phyloP scores from a whole-genome alignment of 2,888 invertebrate species.

The Melanophora roralis region DNA sequence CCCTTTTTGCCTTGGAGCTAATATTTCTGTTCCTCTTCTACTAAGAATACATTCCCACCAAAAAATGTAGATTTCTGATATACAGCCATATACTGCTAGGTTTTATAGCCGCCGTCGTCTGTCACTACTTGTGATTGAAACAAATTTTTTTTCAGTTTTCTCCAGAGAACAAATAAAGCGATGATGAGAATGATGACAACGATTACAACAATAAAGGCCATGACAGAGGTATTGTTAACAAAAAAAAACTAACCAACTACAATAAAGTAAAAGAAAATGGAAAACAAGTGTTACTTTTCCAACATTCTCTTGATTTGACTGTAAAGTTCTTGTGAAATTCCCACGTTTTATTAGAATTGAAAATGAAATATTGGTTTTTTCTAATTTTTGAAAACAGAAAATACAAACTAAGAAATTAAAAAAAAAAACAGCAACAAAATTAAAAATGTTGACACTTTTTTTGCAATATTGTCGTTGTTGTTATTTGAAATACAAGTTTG shows the following conservation, averaged over 20 bases:
- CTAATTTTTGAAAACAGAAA: constrained; percentile 1
- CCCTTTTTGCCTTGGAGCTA: too few relatives aligned
- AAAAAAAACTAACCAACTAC: background rate
- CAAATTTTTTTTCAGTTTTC: background rate
- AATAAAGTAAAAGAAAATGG: background rate
- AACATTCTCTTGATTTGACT: constrained; percentile 61
- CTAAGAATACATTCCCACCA: background rate
- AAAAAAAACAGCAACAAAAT: background rate
- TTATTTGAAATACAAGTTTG: constrained; percentile 34
- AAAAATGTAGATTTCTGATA: constrained; percentile 20
- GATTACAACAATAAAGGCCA: constrained; percentile 22
- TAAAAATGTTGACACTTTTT: constrained; percentile 44
- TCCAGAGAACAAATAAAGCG: constrained; percentile 6
- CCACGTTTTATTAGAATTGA: constrained; percentile 61
- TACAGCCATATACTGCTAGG: constrained; percentile 15
- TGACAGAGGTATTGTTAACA: constrained; percentile 33
- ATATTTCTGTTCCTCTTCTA: too few relatives aligned
- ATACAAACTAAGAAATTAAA: background rate
- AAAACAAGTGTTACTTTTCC: constrained; percentile 50
- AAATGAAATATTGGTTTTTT: constrained; percentile 37
- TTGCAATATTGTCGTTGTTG: background rate
- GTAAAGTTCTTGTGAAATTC: constrained; percentile 60
- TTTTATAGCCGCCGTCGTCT: constrained; percentile 38
- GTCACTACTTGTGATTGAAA: constrained; percentile 43
- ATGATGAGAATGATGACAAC: background rate